Evolutionary conservation across 2,888 invertebrate species (phyloP).

Genomic region (Euspilapteryx auroguttella): DNA sequence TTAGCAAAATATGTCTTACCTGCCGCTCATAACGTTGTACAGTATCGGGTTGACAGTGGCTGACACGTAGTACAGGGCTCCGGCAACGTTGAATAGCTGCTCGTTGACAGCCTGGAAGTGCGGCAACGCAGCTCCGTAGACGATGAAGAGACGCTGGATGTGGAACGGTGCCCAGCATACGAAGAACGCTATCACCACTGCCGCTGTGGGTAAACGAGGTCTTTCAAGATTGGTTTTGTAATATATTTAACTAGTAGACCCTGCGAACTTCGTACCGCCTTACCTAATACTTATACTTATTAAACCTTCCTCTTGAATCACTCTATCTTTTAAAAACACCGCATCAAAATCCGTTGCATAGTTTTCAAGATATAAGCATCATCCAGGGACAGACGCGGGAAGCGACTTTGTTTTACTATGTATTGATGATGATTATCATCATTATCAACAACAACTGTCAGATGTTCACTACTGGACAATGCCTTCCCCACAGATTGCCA

Average conservation of each 20-base stretch:
- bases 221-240: no score
- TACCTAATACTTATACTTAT: no score
- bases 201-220: constrained; percentile 69
- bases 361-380: neutral
- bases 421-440: no score
- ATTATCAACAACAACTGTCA: no score
- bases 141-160: constrained; percentile 81
- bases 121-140: constrained; percentile 66
- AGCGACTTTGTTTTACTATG: no score
- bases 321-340: no score
- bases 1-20: constrained; percentile 22
- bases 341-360: no score
- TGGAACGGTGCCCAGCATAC: constrained; percentile 96
- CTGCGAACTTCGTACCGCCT: no score
- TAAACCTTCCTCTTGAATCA: no score
- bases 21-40: constrained; percentile 78
- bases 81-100: constrained; percentile 80
- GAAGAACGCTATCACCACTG: constrained; percentile 94
- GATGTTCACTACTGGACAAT: no score
- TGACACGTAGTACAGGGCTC: constrained; percentile 81
- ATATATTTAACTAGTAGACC: constrained; percentile 2
- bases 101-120: constrained; percentile 71
- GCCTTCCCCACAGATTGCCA: no score
- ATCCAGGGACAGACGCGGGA: no score
- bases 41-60: constrained; percentile 87